These are phyloP conservation scores for Sylvicapra grimmia DNA, from an alignment of 2,113 vertebrate species.

Conservation along the genomic window DNA sequence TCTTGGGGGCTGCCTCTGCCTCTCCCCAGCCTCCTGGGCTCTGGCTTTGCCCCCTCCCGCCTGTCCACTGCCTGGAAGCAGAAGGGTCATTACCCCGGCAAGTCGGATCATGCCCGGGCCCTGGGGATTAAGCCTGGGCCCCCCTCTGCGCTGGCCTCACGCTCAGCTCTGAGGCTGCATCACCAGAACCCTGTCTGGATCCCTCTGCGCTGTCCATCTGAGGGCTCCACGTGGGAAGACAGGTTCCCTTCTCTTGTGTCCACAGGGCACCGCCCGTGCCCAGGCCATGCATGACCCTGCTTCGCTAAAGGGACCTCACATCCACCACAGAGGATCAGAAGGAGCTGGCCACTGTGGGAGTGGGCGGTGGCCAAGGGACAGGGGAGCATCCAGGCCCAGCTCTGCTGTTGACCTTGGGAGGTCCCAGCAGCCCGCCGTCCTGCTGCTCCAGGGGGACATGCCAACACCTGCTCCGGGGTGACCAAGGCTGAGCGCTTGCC, in stretches of 20 bases:
- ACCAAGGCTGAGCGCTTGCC: background rate
- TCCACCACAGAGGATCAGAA: background rate
- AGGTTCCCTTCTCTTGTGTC: background rate
- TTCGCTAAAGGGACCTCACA: rapidly evolving
- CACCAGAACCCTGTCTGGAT: background rate
- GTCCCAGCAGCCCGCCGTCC: rapidly evolving
- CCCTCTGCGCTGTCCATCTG: too few relatives aligned
- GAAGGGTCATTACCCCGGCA: too few relatives aligned
- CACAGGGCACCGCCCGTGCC: rapidly evolving
- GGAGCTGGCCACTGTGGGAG: rapidly evolving
- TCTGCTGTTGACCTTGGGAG: background rate
- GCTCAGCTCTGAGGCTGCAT: rapidly evolving
- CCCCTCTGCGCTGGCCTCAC: rapidly evolving
- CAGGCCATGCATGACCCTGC: background rate
- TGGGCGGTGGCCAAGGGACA: background rate
- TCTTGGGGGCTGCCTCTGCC: background rate
- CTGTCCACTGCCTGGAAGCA: background rate
- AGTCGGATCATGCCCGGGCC: background rate
- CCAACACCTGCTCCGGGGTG: background rate
- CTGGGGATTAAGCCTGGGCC: background rate
- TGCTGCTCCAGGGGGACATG: too few relatives aligned
- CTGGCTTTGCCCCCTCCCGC: rapidly evolving
- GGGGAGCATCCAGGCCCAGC: background rate
- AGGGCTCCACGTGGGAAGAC: background rate
- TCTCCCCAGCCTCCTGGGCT: background rate